phyloP scores from a whole-genome alignment of 2,113 vertebrate species.

The Hemiprocne comata region DNA sequence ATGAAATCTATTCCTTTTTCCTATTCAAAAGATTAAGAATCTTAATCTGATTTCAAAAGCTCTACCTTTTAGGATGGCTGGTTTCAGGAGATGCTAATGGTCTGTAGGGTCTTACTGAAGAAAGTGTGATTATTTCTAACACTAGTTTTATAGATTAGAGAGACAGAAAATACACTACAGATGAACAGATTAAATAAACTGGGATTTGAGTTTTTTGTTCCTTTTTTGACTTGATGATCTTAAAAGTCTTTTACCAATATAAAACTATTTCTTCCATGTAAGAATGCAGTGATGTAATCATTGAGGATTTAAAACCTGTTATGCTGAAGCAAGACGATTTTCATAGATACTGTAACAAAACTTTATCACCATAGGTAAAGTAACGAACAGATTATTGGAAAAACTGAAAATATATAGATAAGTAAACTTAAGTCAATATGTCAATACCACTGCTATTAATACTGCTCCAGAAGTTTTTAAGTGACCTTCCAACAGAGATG shows the following conservation, averaged over 20 bases:
- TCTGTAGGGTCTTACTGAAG: background rate
- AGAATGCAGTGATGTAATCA: background rate
- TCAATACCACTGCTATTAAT: background rate
- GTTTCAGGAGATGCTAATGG: conserved; percentile 1
- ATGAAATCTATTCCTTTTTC: background rate
- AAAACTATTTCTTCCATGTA: background rate
- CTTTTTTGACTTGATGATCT: background rate
- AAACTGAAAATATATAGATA: background rate
- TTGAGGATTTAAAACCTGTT: background rate
- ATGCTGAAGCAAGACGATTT: background rate
- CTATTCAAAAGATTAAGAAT: background rate
- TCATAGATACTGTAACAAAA: background rate
- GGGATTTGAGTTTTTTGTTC: fast-evolving
- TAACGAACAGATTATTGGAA: background rate
- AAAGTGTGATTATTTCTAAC: background rate
- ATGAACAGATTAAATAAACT: background rate
- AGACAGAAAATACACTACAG: background rate
- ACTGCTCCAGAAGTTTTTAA: background rate
- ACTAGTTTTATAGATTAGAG: background rate
- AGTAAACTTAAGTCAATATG: background rate
- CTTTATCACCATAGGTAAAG: background rate
- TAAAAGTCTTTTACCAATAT: background rate
- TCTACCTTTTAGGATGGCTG: background rate
- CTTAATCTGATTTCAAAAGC: background rate
- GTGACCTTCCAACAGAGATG: conserved; percentile 12